Evolutionary conservation across 2,797 vertebrate species (phyloP).

Genomic region (Eleutherodactylus coqui): DNA sequence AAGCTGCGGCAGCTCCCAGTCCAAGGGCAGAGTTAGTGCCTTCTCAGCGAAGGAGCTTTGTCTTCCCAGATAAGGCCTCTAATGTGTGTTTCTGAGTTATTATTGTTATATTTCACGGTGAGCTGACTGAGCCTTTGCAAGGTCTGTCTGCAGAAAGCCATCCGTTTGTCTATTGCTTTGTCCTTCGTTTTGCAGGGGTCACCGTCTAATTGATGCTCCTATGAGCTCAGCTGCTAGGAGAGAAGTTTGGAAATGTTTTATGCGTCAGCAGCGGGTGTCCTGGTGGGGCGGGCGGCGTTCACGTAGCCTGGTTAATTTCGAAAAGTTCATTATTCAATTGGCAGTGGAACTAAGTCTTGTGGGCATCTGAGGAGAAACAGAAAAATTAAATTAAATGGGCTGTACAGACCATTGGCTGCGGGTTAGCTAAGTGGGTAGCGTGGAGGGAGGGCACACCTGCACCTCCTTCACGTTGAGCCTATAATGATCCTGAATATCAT

Average conservation of each 20-base stretch:
- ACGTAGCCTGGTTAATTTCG: constrained; percentile 7
- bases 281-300: neutral
- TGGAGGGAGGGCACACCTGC: constrained; percentile 20
- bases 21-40: constrained; percentile 63
- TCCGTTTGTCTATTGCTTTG: constrained; percentile 60
- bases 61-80: constrained; percentile 62
- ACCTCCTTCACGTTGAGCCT: constrained; percentile 20
- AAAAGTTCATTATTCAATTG: constrained; percentile 33
- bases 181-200: constrained; percentile 58
- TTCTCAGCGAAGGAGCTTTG: constrained; percentile 54
- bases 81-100: constrained; percentile 61
- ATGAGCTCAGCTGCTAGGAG: constrained; percentile 46
- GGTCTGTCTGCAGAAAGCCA: constrained; percentile 60
- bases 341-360: constrained; percentile 29
- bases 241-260: constrained; percentile 50
- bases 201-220: constrained; percentile 57
- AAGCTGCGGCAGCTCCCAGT: constrained; percentile 39
- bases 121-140: constrained; percentile 59
- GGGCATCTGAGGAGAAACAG: constrained; percentile 21
- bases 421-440: neutral
- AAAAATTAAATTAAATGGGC: constrained; percentile 31
- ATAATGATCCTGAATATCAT: constrained; percentile 38
- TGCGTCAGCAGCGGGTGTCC: neutral
- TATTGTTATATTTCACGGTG: constrained; percentile 63
- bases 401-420: constrained; percentile 12